A percentile compares a stretch with the other conserved stretches of the same genome.
Evolutionary conservation across 1,140 invertebrate species (phyloP).

Genomic region (Platyura marginata): DNA sequence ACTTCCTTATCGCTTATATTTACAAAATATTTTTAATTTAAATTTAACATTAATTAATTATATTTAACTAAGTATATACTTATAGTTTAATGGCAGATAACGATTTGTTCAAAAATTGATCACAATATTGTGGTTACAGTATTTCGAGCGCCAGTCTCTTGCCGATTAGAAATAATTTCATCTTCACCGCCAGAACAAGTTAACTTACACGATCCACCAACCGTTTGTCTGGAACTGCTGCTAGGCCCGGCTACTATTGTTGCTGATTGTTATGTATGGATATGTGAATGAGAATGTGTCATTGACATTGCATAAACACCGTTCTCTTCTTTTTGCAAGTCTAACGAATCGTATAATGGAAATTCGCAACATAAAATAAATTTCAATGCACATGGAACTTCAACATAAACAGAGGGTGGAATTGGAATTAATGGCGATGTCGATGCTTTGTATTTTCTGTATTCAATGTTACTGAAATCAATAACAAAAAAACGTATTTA

Average conservation of each 20-base stretch:
- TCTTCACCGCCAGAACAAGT: too few species aligned
- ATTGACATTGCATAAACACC: slow-evolving; percentile 56
- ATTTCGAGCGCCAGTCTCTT: neutral
- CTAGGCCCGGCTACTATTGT: slow-evolving; percentile 9
- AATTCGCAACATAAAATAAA: slow-evolving; percentile 72
- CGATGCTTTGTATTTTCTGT: slow-evolving; percentile 66
- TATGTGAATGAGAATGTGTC: slow-evolving; percentile 57
- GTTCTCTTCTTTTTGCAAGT: slow-evolving; percentile 41
- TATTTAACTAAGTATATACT: too few species aligned
- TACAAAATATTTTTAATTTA: too few species aligned
- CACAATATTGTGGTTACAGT: neutral
- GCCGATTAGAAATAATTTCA: neutral
- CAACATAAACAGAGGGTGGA: slow-evolving; percentile 63
- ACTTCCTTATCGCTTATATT: too few species aligned
- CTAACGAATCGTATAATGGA: slow-evolving; percentile 62
- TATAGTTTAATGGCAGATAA: too few species aligned
- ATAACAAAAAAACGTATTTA: neutral
- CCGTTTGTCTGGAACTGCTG: neutral
- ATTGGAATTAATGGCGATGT: slow-evolving; percentile 77
- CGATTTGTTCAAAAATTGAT: too few species aligned
- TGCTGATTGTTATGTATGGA: slow-evolving; percentile 27
- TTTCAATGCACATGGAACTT: slow-evolving; percentile 64
- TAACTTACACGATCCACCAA: too few species aligned
- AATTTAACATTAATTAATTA: too few species aligned
- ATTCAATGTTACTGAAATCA: slow-evolving; percentile 47